Conservation (phyloP, 2,888 invertebrate genomes). For the Brachycybe producta region DNA sequence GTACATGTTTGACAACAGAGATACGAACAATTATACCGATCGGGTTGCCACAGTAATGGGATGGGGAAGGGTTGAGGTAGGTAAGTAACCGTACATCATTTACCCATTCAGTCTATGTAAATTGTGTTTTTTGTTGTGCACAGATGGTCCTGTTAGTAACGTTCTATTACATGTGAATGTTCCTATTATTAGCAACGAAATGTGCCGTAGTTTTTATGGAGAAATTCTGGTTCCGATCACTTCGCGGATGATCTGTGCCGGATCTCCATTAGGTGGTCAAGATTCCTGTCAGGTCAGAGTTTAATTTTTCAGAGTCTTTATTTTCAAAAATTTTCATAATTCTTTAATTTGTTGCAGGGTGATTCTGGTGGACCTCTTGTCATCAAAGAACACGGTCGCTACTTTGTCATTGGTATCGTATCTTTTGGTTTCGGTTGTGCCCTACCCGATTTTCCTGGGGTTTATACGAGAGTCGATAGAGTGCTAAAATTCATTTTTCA, state of each 20-base stretch:
- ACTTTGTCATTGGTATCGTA: constrained; percentile 6
- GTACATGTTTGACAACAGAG: background rate
- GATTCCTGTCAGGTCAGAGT: constrained; percentile 77
- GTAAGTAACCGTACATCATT: background rate
- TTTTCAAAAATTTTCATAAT: background rate
- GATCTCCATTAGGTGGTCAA: constrained; percentile 60
- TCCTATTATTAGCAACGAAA: constrained; percentile 21
- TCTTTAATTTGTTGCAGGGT: constrained; percentile 5
- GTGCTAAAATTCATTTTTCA: background rate
- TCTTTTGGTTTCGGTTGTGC: constrained; percentile 12
- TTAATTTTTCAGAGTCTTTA: background rate
- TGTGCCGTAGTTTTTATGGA: constrained; percentile 22
- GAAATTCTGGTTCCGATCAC: constrained; percentile 57
- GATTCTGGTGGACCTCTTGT: constrained; percentile 13
- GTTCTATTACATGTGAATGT: constrained; percentile 35
- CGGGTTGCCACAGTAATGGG: constrained; percentile 67
- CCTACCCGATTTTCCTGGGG: constrained; percentile 4
- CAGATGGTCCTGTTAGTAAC: constrained; percentile 14
- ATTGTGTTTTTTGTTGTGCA: too few species aligned
- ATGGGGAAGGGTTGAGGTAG: constrained; percentile 57
- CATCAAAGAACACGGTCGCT: background rate
- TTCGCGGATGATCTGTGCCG: constrained; percentile 76
- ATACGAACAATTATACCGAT: constrained; percentile 44
- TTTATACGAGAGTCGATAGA: constrained; percentile 7
- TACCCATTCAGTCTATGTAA: background rate